phyloP scores from a whole-genome alignment of 2,797 vertebrate genomes.

The Taenioides sp. region DNA sequence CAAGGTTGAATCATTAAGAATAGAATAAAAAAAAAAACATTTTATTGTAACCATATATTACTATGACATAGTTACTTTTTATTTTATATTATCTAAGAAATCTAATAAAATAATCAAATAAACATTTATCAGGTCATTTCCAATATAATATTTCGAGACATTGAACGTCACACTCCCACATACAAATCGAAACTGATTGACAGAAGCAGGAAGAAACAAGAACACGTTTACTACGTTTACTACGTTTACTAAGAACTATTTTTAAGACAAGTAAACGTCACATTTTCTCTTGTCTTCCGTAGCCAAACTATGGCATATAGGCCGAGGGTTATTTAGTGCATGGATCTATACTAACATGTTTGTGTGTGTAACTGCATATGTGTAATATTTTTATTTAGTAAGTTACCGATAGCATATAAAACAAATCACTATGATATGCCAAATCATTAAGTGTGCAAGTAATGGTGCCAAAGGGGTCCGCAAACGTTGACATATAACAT shows the following conservation, averaged over 20 bases:
- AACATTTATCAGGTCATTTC: not conserved
- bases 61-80: not conserved
- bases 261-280: not conserved
- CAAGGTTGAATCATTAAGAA: not conserved
- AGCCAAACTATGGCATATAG: no score
- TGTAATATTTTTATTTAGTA: no score
- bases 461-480: not conserved
- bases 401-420: no score
- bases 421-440: not conserved
- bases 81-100: not conserved
- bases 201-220: constrained; percentile 5
- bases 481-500: not conserved
- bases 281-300: not conserved
- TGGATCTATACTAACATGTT: no score
- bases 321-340: no score
- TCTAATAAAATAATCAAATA: not conserved
- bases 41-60: not conserved
- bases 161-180: constrained; percentile 9
- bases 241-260: not conserved
- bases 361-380: no score
- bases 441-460: not conserved
- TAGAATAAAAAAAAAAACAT: not conserved
- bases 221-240: not conserved
- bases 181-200: constrained; percentile 20
- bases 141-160: not conserved